Evolutionary conservation across 2,888 invertebrate species (phyloP).

Genomic region (Brachylomia viminalis): DNA sequence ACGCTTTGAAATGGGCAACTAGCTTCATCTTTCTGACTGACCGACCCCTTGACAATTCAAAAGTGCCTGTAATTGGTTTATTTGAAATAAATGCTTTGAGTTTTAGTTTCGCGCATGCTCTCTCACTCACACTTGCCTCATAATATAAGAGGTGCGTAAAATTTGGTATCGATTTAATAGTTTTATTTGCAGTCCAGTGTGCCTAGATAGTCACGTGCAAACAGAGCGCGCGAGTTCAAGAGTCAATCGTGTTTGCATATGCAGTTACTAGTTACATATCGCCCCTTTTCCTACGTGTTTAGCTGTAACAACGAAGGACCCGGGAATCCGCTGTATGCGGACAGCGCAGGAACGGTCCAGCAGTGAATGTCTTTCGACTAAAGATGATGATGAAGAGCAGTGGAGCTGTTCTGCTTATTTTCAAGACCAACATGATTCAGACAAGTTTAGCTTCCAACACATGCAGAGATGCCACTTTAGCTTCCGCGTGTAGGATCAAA

Average conservation of each 20-base stretch:
- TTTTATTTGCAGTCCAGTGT: constrained; percentile 3
- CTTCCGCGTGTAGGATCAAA: too few relatives aligned
- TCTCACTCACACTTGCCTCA: too few relatives aligned
- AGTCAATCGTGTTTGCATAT: constrained; percentile 34
- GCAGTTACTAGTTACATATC: constrained; percentile 1
- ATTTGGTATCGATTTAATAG: background rate
- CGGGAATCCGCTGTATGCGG: background rate
- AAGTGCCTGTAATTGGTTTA: too few relatives aligned
- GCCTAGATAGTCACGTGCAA: constrained; percentile 21
- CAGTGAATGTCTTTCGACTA: background rate
- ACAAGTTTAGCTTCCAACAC: background rate
- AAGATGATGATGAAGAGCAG: background rate
- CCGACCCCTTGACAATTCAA: too few relatives aligned
- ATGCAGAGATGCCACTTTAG: background rate
- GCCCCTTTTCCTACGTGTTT: background rate
- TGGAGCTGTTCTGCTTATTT: background rate
- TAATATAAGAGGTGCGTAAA: background rate
- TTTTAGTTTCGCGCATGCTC: too few relatives aligned
- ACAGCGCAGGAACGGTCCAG: background rate
- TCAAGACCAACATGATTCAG: background rate
- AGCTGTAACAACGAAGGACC: too few relatives aligned
- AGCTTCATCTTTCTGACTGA: too few relatives aligned
- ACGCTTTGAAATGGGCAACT: too few relatives aligned
- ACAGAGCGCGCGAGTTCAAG: constrained; percentile 21
- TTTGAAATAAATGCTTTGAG: too few relatives aligned